phyloP scores from a whole-genome alignment of 2,797 vertebrate species.

The Parauchenoglanis punctatus region DNA sequence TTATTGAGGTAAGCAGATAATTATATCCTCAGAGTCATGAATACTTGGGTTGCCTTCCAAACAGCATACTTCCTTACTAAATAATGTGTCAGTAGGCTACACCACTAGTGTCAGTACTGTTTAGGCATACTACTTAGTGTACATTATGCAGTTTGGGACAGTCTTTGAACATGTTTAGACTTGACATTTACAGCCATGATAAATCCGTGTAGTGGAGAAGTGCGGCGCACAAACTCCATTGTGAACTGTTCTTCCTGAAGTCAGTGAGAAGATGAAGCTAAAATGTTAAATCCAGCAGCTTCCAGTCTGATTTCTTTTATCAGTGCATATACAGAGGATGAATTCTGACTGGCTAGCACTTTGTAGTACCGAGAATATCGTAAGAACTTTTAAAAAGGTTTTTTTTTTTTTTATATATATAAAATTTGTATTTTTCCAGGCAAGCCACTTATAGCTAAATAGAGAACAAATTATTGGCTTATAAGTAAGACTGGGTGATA shows the following conservation, averaged over 20 bases:
- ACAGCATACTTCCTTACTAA: background rate
- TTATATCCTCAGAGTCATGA: constrained; percentile 7
- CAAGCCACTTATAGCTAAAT: background rate
- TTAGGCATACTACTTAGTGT: background rate
- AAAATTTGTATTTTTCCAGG: background rate
- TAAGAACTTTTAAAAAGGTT: background rate
- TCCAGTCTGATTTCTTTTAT: background rate
- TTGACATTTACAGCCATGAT: background rate
- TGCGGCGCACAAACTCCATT: background rate
- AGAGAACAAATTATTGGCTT: too few species aligned
- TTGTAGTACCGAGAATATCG: background rate
- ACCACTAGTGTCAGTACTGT: background rate
- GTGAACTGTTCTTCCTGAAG: background rate
- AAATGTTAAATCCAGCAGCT: background rate
- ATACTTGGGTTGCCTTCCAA: background rate
- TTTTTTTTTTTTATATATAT: too few species aligned
- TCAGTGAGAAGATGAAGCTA: background rate
- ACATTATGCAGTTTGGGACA: background rate
- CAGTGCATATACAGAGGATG: background rate
- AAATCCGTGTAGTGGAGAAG: background rate
- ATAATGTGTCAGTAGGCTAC: background rate
- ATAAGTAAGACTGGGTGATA: too few species aligned
- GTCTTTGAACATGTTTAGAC: background rate
- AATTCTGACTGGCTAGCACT: background rate
- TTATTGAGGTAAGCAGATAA: constrained; percentile 17